These are phyloP conservation scores for Drosophila arizonae DNA, from an alignment of 1,140 invertebrate genomes.

Conservation along the genomic window DNA sequence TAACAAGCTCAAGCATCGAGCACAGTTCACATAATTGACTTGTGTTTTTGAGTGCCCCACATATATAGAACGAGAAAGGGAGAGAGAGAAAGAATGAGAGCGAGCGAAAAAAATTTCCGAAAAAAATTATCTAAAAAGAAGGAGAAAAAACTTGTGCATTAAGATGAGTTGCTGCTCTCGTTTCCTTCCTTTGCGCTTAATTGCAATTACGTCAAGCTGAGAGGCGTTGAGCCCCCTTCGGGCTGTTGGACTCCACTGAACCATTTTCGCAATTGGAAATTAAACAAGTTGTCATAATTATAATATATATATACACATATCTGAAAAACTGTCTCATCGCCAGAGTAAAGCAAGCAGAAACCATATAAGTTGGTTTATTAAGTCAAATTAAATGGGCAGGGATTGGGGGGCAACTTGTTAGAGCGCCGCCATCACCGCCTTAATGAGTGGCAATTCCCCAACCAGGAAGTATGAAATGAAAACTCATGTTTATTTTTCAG, in stretches of 20 bases:
- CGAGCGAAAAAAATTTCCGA: constrained; percentile 9
- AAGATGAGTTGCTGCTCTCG: constrained; percentile 38
- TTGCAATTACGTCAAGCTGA: constrained; percentile 70
- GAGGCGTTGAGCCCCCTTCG: not conserved
- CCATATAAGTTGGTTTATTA: constrained; percentile 44
- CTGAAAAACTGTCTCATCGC: constrained; percentile 1
- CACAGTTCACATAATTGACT: constrained; percentile 68
- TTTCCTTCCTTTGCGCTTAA: constrained; percentile 69
- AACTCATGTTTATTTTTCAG: not conserved
- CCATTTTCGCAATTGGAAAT: constrained; percentile 61
- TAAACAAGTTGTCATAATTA: constrained; percentile 66
- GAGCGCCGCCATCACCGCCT: constrained; percentile 20
- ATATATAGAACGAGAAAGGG: constrained; percentile 16
- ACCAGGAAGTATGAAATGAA: constrained; percentile 28
- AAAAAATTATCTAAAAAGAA: constrained; percentile 17
- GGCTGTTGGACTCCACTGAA: constrained; percentile 11
- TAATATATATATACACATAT: constrained; percentile 51
- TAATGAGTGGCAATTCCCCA: constrained; percentile 26
- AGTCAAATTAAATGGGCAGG: constrained; percentile 57
- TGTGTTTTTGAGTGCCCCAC: constrained; percentile 54
- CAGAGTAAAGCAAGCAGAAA: constrained; percentile 7
- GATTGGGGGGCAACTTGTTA: constrained; percentile 61
- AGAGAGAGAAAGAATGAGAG: constrained; percentile 9
- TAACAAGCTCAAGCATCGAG: constrained; percentile 70
- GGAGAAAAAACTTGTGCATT: constrained; percentile 22